Percentiles rank a stretch among this genome's conserved stretches.
phyloP scores from a whole-genome alignment of 2,797 vertebrate genomes.

The Betta splendens region DNA sequence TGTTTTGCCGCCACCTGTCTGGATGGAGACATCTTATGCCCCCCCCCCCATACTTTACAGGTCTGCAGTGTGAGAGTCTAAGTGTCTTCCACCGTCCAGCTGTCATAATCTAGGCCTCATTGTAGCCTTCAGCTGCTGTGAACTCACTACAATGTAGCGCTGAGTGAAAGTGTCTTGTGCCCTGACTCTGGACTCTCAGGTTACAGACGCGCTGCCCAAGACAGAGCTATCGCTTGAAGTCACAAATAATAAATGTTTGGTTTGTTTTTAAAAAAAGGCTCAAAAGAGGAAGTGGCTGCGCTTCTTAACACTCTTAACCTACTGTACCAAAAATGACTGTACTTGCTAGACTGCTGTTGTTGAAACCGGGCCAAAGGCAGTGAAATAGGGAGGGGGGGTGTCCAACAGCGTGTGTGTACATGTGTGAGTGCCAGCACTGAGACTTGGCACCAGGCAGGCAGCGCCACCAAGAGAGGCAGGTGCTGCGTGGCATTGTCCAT shows the following conservation, averaged over 20 bases:
- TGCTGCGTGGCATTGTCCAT: conserved; percentile 67
- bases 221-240: not conserved
- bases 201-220: not conserved
- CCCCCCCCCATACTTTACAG: not conserved
- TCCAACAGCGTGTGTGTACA: conserved; percentile 41
- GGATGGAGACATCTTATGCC: conserved; percentile 9
- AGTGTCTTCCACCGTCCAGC: conserved; percentile 61
- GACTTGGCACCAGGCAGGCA: conserved; percentile 48
- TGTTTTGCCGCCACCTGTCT: conserved; percentile 57
- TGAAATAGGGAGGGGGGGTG: conserved; percentile 23
- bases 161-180: conserved; percentile 1
- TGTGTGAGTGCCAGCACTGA: conserved; percentile 51
- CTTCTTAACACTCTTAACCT: conserved; percentile 7
- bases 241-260: not conserved
- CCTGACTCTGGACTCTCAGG: conserved; percentile 5
- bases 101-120: conserved; percentile 39
- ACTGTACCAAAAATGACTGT: conserved; percentile 2
- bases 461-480: conserved; percentile 54
- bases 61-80: conserved; percentile 32
- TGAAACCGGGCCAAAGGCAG: conserved; percentile 32
- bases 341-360: not conserved
- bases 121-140: conserved; percentile 58
- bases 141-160: conserved; percentile 18
- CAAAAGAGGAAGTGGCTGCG: too few relatives aligned
- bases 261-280: too few relatives aligned